Base-by-base conservation (phyloP, 2,888 invertebrate genomes). In the Sesia bembeciformis region DNA sequence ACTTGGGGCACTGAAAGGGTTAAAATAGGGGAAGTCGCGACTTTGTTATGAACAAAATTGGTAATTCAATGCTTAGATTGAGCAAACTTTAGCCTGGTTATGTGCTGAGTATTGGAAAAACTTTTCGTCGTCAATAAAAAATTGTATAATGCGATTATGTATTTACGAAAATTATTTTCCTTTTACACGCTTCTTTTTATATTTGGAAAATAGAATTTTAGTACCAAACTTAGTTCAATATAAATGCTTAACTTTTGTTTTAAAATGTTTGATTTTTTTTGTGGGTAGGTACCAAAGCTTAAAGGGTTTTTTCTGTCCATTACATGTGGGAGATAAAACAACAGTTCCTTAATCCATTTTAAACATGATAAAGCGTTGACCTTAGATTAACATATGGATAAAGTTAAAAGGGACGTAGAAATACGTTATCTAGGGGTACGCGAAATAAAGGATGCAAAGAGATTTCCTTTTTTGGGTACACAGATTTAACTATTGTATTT, bases 361-460 rank as follows among this genome's bases (percentile, higher is more conserved):
- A 73, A 76, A 75, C 65, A 70, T 66, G 79, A 78, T 78, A 78
- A 80, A 77, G 71, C 74, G 71, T 70, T 73, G 75, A 75, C 79
- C 78, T 75, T 66, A 78, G 78, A 83, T 83, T 80, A 80, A 75
- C 79, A 81, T 81, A 80, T 78, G 80, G 79, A 76, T 76, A 77
- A 79, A 74, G 78, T 78, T 75, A 74, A 81, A 83, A 80, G 74
- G 81, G 81, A 71, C 74, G 66, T 70, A 71, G 74, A 72, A 74
- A 76, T 74, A 74, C 66, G 71, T 74, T 80, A 81, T 80, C 78
- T 77, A 66, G 68, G 72, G 70, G 71, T 72, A 68, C 70, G 66
- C 66, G 67, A 70, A 68, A 71, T 69, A 74, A 76, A 74, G 74
- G 74, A 72, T 74, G 72, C 69, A 76, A 75, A 81, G 75, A 78